Evolutionary conservation across 2,797 vertebrate species (phyloP).

Genomic region (Cossypha niveicapilla): DNA sequence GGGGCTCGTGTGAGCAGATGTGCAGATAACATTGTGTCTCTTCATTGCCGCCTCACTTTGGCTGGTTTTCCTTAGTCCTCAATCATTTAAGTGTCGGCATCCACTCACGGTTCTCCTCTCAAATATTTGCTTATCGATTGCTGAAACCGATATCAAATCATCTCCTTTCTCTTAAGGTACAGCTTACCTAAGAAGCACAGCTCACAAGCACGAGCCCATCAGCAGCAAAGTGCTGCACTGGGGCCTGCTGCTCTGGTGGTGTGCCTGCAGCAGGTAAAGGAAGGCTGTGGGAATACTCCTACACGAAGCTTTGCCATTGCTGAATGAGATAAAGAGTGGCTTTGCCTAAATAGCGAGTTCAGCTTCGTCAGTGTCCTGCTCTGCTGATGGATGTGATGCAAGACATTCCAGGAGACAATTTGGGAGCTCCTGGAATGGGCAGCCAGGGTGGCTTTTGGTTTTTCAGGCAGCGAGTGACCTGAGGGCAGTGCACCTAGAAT

Average conservation of each 20-base stretch:
- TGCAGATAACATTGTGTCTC: not conserved
- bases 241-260: not conserved
- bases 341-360: not conserved
- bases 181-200: accelerated
- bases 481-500: not conserved
- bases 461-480: not conserved
- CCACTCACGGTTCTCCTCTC: accelerated
- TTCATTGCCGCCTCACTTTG: not conserved
- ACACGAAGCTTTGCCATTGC: not conserved
- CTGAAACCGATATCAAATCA: not conserved
- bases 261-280: constrained; percentile 26
- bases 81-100: not conserved
- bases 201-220: not conserved
- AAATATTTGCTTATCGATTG: not conserved
- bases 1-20: accelerated
- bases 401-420: not conserved
- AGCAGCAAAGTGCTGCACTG: not conserved
- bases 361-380: not conserved
- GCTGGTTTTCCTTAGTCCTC: not conserved
- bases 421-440: not conserved
- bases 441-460: not conserved
- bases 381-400: not conserved
- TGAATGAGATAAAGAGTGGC: not conserved
- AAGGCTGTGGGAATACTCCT: constrained; percentile 26
- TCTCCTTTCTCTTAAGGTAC: not conserved